Base-by-base conservation (phyloP, 64 coral and sea anemone species). In the Astreopora myriophthalma region DNA sequence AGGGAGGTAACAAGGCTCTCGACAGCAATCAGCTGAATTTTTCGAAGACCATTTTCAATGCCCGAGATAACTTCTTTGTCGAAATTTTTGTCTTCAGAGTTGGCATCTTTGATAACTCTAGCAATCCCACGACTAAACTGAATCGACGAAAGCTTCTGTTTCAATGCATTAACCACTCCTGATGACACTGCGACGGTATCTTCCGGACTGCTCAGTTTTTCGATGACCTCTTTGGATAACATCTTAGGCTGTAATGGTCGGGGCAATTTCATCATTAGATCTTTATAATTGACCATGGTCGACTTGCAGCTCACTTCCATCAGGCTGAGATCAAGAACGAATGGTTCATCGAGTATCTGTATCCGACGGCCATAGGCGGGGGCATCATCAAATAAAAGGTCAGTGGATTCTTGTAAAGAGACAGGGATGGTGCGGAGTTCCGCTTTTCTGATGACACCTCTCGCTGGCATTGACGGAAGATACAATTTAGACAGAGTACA, bases 361-460 rank as follows among this genome's bases (percentile, higher is more conserved):
- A 93, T 86, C 5, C 91, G 69, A 67, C 69, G 25, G 13, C 34
- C 42, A 29, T 39, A 87, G 8, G 86, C 35, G 20, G 71, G 83
- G 25, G 82, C 83, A 55, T 93, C 73, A 78, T 78, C 69, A 35
- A 65, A 93, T 10, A 93, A n/a, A 42, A 93, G 55, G 4, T 93
- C 61, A 3, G 7, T 10, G 1, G 91, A 93, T 20, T 31, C 10
- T 10, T 40, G 51, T 34, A 93, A 66, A 55, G 26, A 38, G 16
- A 86, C 74, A 40, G 52, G 35, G 55, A 67, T 55, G 13, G 51
- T 55, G 51, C 3, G 3, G 3, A 55, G 51, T 13, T 55, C 13
- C 17, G 51, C 12, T 16, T 55, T 55, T 16, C 17, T 13, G 51
- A 16, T 3, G 11, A 9, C 1, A 19, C 16, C 10, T 0, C 51